phyloP scores from a whole-genome alignment of 2,797 vertebrate genomes.

The Oreochromis mossambicus region DNA sequence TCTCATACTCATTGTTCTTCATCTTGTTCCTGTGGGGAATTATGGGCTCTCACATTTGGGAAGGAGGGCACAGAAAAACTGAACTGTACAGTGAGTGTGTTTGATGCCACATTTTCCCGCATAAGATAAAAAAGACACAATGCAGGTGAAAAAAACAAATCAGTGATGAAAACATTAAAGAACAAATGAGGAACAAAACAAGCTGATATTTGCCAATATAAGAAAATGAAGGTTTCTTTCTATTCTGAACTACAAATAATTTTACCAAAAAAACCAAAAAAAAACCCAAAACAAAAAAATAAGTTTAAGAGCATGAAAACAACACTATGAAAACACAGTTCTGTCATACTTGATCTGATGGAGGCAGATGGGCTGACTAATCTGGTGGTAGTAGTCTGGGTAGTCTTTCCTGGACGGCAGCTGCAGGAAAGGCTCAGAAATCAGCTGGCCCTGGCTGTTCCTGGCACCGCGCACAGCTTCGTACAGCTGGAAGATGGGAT shows the following conservation, averaged over 20 bases:
- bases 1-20: conserved; percentile 95
- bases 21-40: conserved; percentile 86
- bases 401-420: conserved; percentile 96
- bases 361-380: conserved; percentile 90
- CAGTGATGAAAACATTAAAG: background rate
- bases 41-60: conserved; percentile 57
- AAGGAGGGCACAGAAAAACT: conserved; percentile 61
- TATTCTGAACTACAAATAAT: background rate
- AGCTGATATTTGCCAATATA: background rate
- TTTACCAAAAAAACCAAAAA: background rate
- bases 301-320: background rate
- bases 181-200: background rate
- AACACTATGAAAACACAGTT: background rate
- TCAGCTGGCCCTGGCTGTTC: conserved; percentile 94
- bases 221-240: background rate
- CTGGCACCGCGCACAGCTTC: conserved; percentile 90
- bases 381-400: conserved; percentile 97
- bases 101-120: conserved; percentile 9
- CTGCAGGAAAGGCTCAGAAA: conserved; percentile 95
- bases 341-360: conserved; percentile 90
- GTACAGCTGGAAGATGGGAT: conserved; percentile 95
- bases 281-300: background rate
- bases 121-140: conserved; percentile 33
- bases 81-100: conserved; percentile 44
- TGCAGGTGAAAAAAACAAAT: conserved; percentile 23